A percentile compares a stretch with the other conserved stretches of the same genome.
Evolutionary conservation across 2,888 invertebrate genomes (phyloP).

Genomic region (Aproaerema taeniolella): DNA sequence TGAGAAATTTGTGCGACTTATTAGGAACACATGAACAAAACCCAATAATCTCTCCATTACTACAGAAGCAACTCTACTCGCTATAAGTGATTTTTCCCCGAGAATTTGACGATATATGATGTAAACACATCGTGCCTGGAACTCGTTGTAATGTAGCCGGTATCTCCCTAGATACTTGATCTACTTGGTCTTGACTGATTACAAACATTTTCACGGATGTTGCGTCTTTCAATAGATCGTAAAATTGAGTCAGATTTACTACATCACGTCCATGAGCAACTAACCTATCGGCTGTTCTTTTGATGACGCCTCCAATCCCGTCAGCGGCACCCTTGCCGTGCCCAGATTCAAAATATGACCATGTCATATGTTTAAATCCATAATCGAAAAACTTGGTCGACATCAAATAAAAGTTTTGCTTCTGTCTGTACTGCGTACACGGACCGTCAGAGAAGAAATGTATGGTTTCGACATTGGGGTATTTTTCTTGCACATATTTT

Average conservation of each 20-base stretch:
- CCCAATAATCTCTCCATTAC: no score
- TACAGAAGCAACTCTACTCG: no score
- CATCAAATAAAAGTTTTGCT: constrained; percentile 5
- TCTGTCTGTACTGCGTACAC: constrained; percentile 10
- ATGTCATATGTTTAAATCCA: constrained; percentile 1
- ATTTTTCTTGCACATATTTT: neutral
- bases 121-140: no score
- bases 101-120: no score
- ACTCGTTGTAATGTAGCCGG: no score
- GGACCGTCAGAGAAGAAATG: constrained; percentile 16
- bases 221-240: neutral
- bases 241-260: constrained; percentile 5
- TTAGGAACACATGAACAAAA: no score
- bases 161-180: no score
- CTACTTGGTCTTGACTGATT: no score
- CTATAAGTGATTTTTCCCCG: no score
- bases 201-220: no score
- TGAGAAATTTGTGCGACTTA: no score
- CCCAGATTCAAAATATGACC: constrained; percentile 15
- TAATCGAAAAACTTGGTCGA: neutral
- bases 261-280: constrained; percentile 19
- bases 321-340: constrained; percentile 16
- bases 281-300: constrained; percentile 27
- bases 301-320: constrained; percentile 19
- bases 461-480: constrained; percentile 6